These are phyloP conservation scores for Halocynthia aurantium DNA, from an alignment of 23 tunicate species.

Conservation along the genomic window DNA sequence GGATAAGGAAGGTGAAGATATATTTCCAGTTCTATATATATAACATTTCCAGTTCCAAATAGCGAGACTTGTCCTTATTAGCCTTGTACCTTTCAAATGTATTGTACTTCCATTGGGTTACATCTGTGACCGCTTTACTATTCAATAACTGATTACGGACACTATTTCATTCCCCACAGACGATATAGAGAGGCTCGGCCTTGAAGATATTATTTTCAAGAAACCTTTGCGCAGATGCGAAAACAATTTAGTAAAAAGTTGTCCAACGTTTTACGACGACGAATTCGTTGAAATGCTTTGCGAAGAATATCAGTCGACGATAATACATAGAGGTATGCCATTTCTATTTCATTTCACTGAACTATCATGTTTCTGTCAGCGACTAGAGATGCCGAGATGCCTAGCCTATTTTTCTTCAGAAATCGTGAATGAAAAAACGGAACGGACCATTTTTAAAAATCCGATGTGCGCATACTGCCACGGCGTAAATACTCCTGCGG, in stretches of 20 bases:
- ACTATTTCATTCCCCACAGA: too few species aligned
- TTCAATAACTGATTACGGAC: too few species aligned
- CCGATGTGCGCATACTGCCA: slow-evolving; percentile 55
- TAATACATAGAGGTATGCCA: slow-evolving; percentile 31
- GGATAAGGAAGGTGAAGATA: too few species aligned
- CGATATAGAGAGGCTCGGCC: too few species aligned
- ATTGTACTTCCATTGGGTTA: too few species aligned
- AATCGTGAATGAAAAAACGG: background rate
- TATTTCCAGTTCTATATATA: too few species aligned
- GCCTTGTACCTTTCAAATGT: too few species aligned
- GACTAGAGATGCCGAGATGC: background rate
- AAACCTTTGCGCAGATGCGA: slow-evolving; percentile 45
- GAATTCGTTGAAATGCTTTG: slow-evolving; percentile 22
- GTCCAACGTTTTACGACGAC: slow-evolving; percentile 35
- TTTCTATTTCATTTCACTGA: background rate
- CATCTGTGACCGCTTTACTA: too few species aligned
- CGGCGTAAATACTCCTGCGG: background rate
- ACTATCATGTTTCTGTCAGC: background rate
- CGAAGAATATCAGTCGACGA: slow-evolving; percentile 48
- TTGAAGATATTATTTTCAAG: too few species aligned
- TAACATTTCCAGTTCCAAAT: too few species aligned
- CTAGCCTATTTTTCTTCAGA: slow-evolving; percentile 6
- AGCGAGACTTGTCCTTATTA: too few species aligned
- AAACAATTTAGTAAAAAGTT: slow-evolving; percentile 26
- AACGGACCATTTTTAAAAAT: slow-evolving; percentile 31